A percentile compares a stretch with the other conserved stretches of the same genome.
These are phyloP conservation scores for Drosophila novamexicana DNA, from an alignment of 1,140 invertebrate species.

Conservation along the genomic window DNA sequence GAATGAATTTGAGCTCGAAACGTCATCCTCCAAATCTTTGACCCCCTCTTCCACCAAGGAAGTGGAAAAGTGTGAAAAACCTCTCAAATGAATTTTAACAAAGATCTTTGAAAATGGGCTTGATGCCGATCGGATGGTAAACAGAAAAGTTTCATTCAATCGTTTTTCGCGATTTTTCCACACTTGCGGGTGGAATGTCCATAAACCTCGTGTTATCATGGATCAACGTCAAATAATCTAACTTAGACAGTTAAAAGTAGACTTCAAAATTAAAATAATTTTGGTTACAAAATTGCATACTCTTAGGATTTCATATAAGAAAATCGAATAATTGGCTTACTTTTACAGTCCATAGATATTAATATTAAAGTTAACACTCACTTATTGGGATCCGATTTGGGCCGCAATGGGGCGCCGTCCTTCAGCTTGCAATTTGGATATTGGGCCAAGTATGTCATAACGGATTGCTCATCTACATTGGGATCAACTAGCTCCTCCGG, in stretches of 20 bases:
- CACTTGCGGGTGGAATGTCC: too few relatives aligned
- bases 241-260: slow-evolving; percentile 1
- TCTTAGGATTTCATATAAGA: background rate
- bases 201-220: too few relatives aligned
- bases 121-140: too few relatives aligned
- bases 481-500: slow-evolving; percentile 97
- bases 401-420: slow-evolving; percentile 91
- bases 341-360: background rate
- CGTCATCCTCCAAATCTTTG: too few relatives aligned
- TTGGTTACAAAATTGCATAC: slow-evolving; percentile 2
- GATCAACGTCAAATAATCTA: background rate
- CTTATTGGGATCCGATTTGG: slow-evolving; percentile 92
- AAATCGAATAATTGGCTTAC: too few relatives aligned
- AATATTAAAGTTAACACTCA: slow-evolving; percentile 79
- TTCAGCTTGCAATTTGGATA: slow-evolving; percentile 96
- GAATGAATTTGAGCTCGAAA: too few relatives aligned
- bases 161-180: too few relatives aligned
- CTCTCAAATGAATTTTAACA: too few relatives aligned
- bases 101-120: too few relatives aligned
- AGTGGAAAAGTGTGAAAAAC: too few relatives aligned
- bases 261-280: background rate
- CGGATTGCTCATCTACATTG: slow-evolving; percentile 96
- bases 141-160: too few relatives aligned
- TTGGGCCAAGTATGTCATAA: slow-evolving; percentile 98
- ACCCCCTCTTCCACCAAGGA: too few relatives aligned